Evolutionary conservation across 2,113 vertebrate species (phyloP), one percentile per base, ranked within the genome.

Genomic region (Amphilophus citrinellus): DNA sequence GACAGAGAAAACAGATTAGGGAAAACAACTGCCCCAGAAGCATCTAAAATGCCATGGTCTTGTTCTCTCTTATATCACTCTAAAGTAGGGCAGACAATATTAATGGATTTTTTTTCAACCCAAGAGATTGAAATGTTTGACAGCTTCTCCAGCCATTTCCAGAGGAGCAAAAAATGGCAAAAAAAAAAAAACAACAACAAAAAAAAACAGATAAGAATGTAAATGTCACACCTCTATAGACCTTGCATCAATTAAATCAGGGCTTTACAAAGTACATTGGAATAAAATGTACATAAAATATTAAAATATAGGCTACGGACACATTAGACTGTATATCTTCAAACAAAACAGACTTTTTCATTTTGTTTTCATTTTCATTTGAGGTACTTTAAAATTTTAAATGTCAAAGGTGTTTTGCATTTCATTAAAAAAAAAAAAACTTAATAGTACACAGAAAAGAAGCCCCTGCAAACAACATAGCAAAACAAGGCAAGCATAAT

Each of bases 41-140:
- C 32, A 18, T 83, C 37, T 53, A 14, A 86, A 83, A 87, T 91
- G 47, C 58, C 61, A 82, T 3, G 30, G 44, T 81, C 30, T 83
- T 66, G 32, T 83, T 86, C 27, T 80, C 13, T 58, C 30, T 81
- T 32, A 57, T 75, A 76, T 73, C 61, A 57, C 71, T 27, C 50
- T 73, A 76, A 89, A 76, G 66, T 77, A 84, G 44, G 47, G 66
- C 78, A 85, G 75, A 90, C 27, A 57, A 84, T 77, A 68, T 88
- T 84, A 88, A 86, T 88, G 56, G 57, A 6, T 86, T 87, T 88
- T 88, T 88, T 80, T 77, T 47, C 20, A 62, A 63, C 71, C 42
- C 73, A 50, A 30, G n/a, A 0, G 18, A 87, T 32, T 82, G 62
- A 88, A 88, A 62, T 88, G 35, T 82, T 82, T 87, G 78, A 85